These are phyloP conservation scores for Hippopotamus amphibius DNA, from an alignment of 2,113 vertebrate genomes.

Conservation along the genomic window DNA sequence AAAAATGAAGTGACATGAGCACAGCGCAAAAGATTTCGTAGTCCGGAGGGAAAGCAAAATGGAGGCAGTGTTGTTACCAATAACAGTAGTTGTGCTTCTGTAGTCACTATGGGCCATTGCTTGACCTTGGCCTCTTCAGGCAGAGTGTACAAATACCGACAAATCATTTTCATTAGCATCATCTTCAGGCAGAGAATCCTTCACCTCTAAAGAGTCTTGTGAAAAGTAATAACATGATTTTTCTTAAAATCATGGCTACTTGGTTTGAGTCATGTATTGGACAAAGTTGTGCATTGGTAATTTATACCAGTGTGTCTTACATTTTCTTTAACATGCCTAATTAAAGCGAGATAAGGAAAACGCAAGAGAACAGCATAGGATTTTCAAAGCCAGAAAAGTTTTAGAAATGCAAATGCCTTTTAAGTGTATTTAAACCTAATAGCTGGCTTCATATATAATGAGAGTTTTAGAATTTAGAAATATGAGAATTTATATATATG, in stretches of 20 bases:
- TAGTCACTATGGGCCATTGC: not conserved
- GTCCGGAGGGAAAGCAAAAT: not conserved
- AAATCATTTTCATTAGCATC: not conserved
- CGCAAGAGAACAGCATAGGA: not conserved
- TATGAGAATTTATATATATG: not conserved
- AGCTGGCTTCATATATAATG: not conserved
- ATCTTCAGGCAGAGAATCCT: not conserved
- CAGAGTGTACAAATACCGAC: not conserved
- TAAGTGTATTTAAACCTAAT: conserved; percentile 6
- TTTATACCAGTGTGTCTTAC: not conserved
- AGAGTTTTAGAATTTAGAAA: not conserved
- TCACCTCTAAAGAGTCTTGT: not conserved
- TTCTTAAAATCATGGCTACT: not conserved
- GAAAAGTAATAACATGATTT: not conserved
- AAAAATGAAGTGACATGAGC: not conserved
- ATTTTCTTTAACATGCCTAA: not conserved
- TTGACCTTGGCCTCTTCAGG: not conserved
- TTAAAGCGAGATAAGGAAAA: conserved; percentile 5
- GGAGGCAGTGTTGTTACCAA: no score
- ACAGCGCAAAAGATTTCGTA: not conserved
- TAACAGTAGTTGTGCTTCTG: not conserved
- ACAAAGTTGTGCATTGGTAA: not conserved
- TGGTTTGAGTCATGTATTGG: not conserved
- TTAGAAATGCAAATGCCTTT: conserved; percentile 39
- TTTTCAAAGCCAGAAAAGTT: not conserved